These are phyloP conservation scores for Rhinichthys osculus DNA, from an alignment of 2,797 vertebrate species.

Conservation along the genomic window DNA sequence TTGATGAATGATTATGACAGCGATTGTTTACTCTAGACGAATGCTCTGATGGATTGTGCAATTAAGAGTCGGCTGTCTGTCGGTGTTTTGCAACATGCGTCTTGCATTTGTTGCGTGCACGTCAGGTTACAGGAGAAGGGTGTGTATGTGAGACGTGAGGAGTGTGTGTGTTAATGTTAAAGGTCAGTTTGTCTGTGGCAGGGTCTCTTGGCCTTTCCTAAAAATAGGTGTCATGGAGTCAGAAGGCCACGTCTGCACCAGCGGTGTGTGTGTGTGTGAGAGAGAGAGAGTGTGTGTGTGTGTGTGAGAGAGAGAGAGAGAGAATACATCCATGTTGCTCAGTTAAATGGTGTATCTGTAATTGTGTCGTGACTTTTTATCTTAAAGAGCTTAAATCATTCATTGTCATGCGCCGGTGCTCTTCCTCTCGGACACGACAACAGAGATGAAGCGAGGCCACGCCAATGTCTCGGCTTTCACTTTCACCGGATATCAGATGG, in stretches of 20 bases:
- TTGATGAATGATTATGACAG: background rate
- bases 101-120: background rate
- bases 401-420: background rate
- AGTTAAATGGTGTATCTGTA: background rate
- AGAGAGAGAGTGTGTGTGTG: too few species aligned
- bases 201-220: slow-evolving; percentile 73
- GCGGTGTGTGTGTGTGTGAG: too few species aligned
- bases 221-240: slow-evolving; percentile 70
- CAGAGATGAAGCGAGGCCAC: background rate
- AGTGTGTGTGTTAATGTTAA: slow-evolving; percentile 1
- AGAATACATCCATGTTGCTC: background rate
- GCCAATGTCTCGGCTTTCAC: background rate
- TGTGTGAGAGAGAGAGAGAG: too few species aligned
- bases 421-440: background rate
- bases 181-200: slow-evolving; percentile 59
- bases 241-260: slow-evolving; percentile 12
- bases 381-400: slow-evolving; percentile 19
- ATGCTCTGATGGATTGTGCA: background rate
- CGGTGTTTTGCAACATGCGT: background rate
- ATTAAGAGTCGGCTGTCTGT: background rate
- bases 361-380: background rate
- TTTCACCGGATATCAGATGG: background rate
- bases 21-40: background rate
- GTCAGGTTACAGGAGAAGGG: background rate
- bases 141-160: background rate